Evolutionary conservation across 2,113 vertebrate genomes (phyloP).

Genomic region (Amphiprion percula): DNA sequence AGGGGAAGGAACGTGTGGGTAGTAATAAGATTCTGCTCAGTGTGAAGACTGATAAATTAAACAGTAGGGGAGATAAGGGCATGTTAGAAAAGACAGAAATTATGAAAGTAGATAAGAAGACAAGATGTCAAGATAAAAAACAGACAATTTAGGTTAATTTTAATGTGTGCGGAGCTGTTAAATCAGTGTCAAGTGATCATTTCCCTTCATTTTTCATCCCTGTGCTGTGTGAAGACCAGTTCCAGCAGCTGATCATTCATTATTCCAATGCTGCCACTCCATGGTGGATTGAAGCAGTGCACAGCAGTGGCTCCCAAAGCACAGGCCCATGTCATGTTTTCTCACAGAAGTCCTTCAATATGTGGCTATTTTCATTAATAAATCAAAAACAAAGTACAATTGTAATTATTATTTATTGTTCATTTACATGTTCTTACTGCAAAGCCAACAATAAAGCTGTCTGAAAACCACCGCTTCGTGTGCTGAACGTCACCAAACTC

Average conservation of each 20-base stretch:
- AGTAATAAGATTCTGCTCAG: constrained; percentile 11
- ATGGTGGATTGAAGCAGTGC: constrained; percentile 57
- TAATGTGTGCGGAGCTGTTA: neutral
- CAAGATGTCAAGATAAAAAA: neutral
- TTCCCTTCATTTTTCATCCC: neutral
- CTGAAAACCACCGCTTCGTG: neutral
- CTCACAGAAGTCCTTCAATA: neutral
- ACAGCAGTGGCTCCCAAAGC: neutral
- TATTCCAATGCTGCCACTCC: constrained; percentile 62
- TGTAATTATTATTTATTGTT: constrained; percentile 24
- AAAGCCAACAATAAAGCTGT: constrained; percentile 2
- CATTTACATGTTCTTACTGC: constrained; percentile 19
- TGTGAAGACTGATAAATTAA: constrained; percentile 2
- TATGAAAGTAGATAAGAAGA: neutral
- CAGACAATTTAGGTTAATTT: neutral
- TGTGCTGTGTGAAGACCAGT: neutral
- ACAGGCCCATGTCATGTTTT: neutral
- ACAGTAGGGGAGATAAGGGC: too few relatives aligned
- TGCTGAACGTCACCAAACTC: neutral
- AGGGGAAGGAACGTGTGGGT: neutral
- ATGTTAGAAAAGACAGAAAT: neutral
- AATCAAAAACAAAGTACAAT: neutral
- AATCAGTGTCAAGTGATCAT: neutral
- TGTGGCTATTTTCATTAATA: neutral
- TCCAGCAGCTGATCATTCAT: constrained; percentile 11